phyloP scores from a whole-genome alignment of 2,113 vertebrate species.

The Aix galericulata region DNA sequence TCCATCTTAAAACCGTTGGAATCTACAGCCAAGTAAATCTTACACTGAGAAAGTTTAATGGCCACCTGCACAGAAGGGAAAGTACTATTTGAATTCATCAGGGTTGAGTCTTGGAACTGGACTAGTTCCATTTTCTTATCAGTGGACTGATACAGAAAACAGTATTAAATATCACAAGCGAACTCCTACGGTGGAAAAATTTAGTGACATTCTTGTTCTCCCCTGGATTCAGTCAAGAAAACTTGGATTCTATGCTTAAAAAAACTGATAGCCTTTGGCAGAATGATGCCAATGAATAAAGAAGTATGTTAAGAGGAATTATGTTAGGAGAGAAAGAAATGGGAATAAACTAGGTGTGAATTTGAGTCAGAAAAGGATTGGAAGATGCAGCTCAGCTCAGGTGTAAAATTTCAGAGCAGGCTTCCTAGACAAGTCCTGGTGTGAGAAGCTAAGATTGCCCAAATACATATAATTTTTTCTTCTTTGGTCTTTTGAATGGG shows the following conservation, averaged over 20 bases:
- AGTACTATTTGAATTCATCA: not conserved
- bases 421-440: not conserved
- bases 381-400: not conserved
- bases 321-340: not conserved
- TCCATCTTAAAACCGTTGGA: not conserved
- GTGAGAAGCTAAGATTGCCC: not conserved
- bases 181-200: not conserved
- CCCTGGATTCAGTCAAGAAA: not conserved
- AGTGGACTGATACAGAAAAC: not conserved
- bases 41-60: not conserved
- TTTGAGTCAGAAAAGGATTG: not conserved
- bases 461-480: rapidly evolving
- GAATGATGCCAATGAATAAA: not conserved
- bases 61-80: not conserved
- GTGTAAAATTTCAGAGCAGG: not conserved
- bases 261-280: not conserved
- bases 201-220: not conserved
- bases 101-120: not conserved
- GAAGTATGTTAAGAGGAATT: not conserved
- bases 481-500: not conserved
- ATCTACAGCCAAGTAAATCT: not conserved
- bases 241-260: not conserved
- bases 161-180: no score
- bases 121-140: not conserved
- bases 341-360: not conserved